These are phyloP conservation scores for Cephalopholis sonnerati DNA, from an alignment of 2,113 vertebrate species.

Conservation along the genomic window DNA sequence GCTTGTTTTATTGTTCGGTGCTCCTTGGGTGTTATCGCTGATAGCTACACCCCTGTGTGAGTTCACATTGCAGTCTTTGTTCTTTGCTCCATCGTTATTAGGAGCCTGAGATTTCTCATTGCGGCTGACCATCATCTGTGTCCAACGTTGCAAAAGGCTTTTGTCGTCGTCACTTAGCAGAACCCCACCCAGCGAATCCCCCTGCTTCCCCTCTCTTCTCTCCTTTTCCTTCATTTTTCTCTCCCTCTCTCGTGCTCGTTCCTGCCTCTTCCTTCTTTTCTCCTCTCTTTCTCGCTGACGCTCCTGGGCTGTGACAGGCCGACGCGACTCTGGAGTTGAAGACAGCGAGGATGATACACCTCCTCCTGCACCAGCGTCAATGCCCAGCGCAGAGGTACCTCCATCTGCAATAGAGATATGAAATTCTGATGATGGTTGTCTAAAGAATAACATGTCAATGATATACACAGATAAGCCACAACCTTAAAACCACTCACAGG, in stretches of 20 bases:
- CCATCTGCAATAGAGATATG: slow-evolving; percentile 78
- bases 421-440: not conserved
- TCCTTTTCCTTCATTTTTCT: slow-evolving; percentile 89
- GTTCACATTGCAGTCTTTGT: slow-evolving; percentile 62
- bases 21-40: slow-evolving; percentile 48
- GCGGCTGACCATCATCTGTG: slow-evolving; percentile 88
- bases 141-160: slow-evolving; percentile 92
- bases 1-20: slow-evolving; percentile 60
- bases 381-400: slow-evolving; percentile 56
- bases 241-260: slow-evolving; percentile 89
- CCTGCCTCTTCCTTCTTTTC: slow-evolving; percentile 90
- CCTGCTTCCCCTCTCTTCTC: slow-evolving; percentile 83
- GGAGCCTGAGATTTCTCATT: slow-evolving; percentile 72
- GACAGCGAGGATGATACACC: slow-evolving; percentile 60
- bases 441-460: not conserved
- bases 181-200: slow-evolving; percentile 85
- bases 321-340: slow-evolving; percentile 81
- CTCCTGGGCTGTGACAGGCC: slow-evolving; percentile 92
- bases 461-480: no score
- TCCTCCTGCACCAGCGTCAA: slow-evolving; percentile 65
- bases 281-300: slow-evolving; percentile 93
- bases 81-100: slow-evolving; percentile 51
- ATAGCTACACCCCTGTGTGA: slow-evolving; percentile 23
- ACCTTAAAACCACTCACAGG: no score
- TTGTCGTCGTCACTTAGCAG: slow-evolving; percentile 93